Evolutionary conservation across 2,797 vertebrate species (phyloP), one percentile per base, ranked within the genome.

Genomic region (Calcarius lapponicus): DNA sequence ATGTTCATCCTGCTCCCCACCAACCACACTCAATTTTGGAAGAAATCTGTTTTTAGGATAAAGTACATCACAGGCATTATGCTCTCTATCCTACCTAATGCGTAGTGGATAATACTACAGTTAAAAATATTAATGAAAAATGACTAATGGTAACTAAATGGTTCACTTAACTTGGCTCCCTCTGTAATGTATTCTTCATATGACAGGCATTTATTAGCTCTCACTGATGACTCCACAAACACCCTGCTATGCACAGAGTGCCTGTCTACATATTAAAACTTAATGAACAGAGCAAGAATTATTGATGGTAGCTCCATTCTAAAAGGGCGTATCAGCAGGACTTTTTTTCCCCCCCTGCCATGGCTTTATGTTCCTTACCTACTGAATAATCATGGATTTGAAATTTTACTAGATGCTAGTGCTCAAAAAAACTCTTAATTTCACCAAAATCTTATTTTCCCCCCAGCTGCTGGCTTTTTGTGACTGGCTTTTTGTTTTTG

Each of bases 191-290:
- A 82, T 88, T 93, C 95, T 90, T 87, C 45, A 86, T 70, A 75
- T 61, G 94, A 93, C 96, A 96, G 80, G 90, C 94, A 96, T 95
- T 95, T 94, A 96, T 96, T 96, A 94, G 85, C 48, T 90, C 90
- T 92, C 85, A n/a, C 80, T 92, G 90, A 96, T 86, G 94, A 93
- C 57, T 95, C 72, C 84, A 38, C 85, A 91, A 93, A 94, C 88
- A 80, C 82, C 92, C 93, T 29, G 86, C 92, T 95, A 94, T 22
- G 95, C 72, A 51, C 85, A 66, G 84, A 96, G 80, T 79, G 93
- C 81, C 86, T 92, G 83, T 93, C 91, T 94, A 92, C 90, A 88
- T 91, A 94, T 96, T 97, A 96, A 96, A 97, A 82, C 91, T 93
- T 95, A 93, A 95, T 95, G 88, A 67, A 91, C 72, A 91, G 88